A percentile compares a stretch with the other conserved stretches of the same genome.
phyloP scores from a whole-genome alignment of 2,113 vertebrate species.

The Sporophila hypoxantha region DNA sequence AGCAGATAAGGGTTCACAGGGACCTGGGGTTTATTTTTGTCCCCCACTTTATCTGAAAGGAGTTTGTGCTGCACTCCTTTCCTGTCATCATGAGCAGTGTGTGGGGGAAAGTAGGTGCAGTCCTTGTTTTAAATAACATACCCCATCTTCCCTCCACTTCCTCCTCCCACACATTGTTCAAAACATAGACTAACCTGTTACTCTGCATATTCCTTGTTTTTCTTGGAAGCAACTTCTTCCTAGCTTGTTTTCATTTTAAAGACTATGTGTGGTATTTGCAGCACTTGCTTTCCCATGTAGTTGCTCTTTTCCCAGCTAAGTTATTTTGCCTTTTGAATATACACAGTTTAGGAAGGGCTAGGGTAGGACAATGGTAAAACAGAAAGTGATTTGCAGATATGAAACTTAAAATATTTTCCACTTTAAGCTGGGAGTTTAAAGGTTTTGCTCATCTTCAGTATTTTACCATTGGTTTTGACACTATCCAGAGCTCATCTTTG shows the following conservation, averaged over 20 bases:
- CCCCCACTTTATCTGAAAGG: neutral
- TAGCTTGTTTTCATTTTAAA: constrained; percentile 36
- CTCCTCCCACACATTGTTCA: constrained; percentile 35
- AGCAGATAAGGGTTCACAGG: neutral
- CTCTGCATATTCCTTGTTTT: constrained; percentile 33
- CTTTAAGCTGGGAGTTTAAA: neutral
- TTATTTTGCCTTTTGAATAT: neutral
- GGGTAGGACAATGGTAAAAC: neutral
- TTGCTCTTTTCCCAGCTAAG: constrained; percentile 15
- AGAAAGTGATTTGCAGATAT: neutral
- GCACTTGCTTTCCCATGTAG: neutral
- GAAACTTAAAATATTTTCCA: neutral
- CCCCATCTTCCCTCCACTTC: neutral
- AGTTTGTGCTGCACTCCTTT: neutral
- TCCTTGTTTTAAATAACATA: constrained; percentile 31
- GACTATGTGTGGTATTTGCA: neutral
- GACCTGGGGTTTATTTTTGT: neutral
- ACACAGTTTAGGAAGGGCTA: neutral
- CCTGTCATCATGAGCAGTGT: neutral
- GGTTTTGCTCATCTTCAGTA: neutral
- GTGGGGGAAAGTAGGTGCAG: neutral
- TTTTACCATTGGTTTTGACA: neutral
- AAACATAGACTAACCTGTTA: constrained; percentile 58
- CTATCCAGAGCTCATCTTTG: neutral
- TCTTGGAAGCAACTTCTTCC: constrained; percentile 48